phyloP scores from a whole-genome alignment of 2,797 vertebrate species.

The Distichodus sexfasciatus region DNA sequence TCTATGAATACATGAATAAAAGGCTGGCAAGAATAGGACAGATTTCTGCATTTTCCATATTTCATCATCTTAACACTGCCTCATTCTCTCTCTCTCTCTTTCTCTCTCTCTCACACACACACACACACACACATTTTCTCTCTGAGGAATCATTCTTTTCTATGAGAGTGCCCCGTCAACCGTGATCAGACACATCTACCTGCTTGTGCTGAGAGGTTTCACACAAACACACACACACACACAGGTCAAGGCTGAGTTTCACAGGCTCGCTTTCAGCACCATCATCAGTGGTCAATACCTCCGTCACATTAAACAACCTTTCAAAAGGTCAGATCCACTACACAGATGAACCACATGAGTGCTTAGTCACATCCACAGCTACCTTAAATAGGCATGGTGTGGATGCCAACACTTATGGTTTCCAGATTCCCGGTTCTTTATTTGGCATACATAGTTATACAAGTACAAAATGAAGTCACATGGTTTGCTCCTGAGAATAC shows the following conservation, averaged over 20 bases:
- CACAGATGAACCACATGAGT: neutral
- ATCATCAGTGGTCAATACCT: neutral
- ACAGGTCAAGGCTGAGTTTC: neutral
- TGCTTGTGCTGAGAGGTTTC: conserved; percentile 1
- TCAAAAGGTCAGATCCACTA: conserved; percentile 3
- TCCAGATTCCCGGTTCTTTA: too few relatives aligned
- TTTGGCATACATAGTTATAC: too few relatives aligned
- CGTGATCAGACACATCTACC: conserved; percentile 13
- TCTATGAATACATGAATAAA: conserved; percentile 70
- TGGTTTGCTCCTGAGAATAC: too few relatives aligned
- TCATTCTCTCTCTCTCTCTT: conserved; percentile 6
- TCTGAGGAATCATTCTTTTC: conserved; percentile 2
- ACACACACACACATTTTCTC: too few relatives aligned
- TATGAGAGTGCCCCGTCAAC: conserved; percentile 23
- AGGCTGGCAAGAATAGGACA: conserved; percentile 59
- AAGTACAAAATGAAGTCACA: too few relatives aligned
- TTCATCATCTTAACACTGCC: too few relatives aligned
- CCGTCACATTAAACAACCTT: neutral
- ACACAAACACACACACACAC: too few relatives aligned
- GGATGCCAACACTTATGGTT: too few relatives aligned
- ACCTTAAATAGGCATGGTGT: neutral
- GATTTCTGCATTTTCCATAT: conserved; percentile 51
- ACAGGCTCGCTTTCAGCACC: neutral
- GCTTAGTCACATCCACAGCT: neutral
- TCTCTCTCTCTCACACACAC: conserved; percentile 1